Conservation (phyloP, 92 coral and sea anemone genomes). For the Paragorgia papillata region DNA sequence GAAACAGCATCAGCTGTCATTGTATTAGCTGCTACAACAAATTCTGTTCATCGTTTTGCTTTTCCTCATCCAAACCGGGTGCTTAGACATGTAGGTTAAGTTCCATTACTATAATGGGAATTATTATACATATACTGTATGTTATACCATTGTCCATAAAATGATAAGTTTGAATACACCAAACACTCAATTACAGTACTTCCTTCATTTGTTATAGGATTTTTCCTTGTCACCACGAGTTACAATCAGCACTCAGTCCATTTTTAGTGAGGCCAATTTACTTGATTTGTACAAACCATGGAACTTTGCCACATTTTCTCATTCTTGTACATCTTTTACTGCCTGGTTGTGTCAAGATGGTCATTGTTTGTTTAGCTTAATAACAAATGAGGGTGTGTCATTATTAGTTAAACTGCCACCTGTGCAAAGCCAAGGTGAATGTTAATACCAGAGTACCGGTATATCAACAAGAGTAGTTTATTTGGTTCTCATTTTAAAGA, state of each 20-base stretch:
- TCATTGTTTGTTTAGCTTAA: constrained; percentile 80
- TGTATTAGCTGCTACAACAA: constrained; percentile 83
- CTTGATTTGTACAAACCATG: constrained; percentile 69
- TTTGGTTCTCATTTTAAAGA: too few relatives aligned
- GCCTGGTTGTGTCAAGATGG: constrained; percentile 99
- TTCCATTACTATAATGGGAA: not conserved
- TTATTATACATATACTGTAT: not conserved
- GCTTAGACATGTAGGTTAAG: constrained; percentile 77
- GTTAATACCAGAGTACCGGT: not conserved
- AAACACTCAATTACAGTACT: too few relatives aligned
- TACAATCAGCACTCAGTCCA: constrained; percentile 68
- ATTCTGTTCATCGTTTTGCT: constrained; percentile 83
- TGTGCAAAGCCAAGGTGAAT: constrained; percentile 68
- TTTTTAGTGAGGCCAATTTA: constrained; percentile 64
- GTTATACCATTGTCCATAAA: too few relatives aligned
- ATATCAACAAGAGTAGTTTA: too few relatives aligned
- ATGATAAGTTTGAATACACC: too few relatives aligned
- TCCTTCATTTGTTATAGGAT: constrained; percentile 63
- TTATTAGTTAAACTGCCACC: constrained; percentile 82
- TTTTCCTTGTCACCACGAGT: constrained; percentile 68
- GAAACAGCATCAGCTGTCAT: constrained; percentile 73
- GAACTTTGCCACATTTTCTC: constrained; percentile 81
- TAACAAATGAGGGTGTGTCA: constrained; percentile 70
- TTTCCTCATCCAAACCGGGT: constrained; percentile 83
- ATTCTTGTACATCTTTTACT: constrained; percentile 66